A percentile compares a stretch with the other conserved stretches of the same genome.
phyloP scores from a whole-genome alignment of 2,888 invertebrate species.

The Odontothrips loti region DNA sequence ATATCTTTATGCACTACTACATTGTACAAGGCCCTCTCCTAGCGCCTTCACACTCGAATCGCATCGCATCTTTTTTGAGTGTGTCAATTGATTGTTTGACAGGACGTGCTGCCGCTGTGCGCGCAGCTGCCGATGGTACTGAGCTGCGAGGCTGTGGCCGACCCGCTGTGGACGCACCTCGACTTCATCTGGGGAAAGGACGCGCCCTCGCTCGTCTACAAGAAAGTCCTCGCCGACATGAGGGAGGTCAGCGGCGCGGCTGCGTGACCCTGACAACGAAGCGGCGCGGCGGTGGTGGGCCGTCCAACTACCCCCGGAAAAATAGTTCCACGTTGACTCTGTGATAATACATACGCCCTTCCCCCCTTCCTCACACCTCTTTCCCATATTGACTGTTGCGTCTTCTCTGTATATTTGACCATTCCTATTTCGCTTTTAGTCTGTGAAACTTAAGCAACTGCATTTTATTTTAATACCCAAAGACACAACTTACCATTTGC shows the following conservation, averaged over 20 bases:
- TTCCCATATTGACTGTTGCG: not conserved
- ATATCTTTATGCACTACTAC: not conserved
- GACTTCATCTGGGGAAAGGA: not conserved
- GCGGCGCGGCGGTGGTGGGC: no score
- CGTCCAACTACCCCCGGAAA: not conserved
- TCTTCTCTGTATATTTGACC: no score
- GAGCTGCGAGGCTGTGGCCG: not conserved
- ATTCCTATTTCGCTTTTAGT: no score
- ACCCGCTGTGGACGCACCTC: constrained; percentile 1
- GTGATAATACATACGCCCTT: no score
- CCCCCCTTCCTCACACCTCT: not conserved
- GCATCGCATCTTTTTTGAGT: not conserved
- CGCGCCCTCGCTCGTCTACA: not conserved
- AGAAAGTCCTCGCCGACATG: not conserved
- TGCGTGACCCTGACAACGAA: no score
- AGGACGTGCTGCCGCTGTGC: not conserved
- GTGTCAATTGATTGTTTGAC: not conserved
- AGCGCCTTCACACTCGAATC: no score
- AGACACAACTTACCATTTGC: no score
- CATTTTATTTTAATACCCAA: not conserved
- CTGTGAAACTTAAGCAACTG: not conserved
- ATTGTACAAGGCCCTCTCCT: not conserved
- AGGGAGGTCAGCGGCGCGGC: not conserved
- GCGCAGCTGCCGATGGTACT: not conserved
- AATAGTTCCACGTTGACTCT: not conserved